phyloP scores from a whole-genome alignment of 2,888 invertebrate species.

The Dioctria linearis region DNA sequence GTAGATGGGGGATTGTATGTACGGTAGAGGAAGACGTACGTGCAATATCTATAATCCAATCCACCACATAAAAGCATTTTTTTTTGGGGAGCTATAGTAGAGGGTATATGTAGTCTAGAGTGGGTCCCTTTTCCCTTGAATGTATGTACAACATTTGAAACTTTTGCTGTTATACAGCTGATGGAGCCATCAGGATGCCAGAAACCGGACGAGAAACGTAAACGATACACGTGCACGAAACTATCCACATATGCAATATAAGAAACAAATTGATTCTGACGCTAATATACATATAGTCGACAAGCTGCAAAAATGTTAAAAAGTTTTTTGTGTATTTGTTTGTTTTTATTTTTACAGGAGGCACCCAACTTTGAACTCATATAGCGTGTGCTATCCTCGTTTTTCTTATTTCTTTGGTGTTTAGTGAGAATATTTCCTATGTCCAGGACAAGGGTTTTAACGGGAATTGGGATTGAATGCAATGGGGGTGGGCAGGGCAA shows the following conservation, averaged over 20 bases:
- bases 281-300: slow-evolving; percentile 24
- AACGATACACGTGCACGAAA: background rate
- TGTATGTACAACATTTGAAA: too few relatives aligned
- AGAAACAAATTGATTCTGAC: slow-evolving; percentile 33
- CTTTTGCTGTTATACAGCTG: too few relatives aligned
- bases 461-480: background rate
- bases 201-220: background rate
- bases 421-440: too few relatives aligned
- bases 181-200: slow-evolving; percentile 28
- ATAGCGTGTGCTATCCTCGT: slow-evolving; percentile 18
- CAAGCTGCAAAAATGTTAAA: slow-evolving; percentile 12
- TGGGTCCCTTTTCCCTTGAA: background rate
- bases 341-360: slow-evolving; percentile 9
- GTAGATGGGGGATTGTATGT: background rate
- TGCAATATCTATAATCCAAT: slow-evolving; percentile 22
- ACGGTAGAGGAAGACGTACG: background rate
- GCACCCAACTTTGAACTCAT: background rate
- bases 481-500: background rate
- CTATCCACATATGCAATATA: slow-evolving; percentile 2
- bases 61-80: slow-evolving; percentile 25
- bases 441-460: too few relatives aligned
- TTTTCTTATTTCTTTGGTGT: background rate
- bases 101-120: slow-evolving; percentile 14
- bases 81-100: background rate
- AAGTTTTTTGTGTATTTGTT: slow-evolving; percentile 5